Evolutionary conservation across 2,888 invertebrate genomes (phyloP), one percentile per base, ranked within the genome.

Genomic region (Amblyjoppa proteus): DNA sequence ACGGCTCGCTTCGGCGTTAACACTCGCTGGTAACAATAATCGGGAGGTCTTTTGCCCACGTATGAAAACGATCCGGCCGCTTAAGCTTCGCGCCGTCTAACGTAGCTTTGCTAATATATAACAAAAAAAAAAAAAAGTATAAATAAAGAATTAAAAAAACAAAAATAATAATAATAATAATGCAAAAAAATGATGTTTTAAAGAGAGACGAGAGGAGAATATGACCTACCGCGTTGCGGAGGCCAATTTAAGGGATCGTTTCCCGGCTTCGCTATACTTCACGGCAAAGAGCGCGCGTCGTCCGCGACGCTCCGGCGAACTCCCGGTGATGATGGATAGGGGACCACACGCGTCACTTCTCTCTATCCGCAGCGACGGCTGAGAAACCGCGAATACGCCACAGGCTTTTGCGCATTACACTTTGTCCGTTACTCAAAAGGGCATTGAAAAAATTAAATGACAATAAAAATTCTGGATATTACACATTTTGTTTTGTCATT

Each of bases 161-260:
- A 28, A 31, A 13, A 34, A 61, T 58, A 0, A 34, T 34, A 34
- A 20, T 20, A 20, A 31, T 31, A 34, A 25, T 7, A 9, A 20
- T 25, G 45, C 3, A 49, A 49, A 25, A 49, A 13, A 13, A 64
- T 28, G n/a, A 9, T 51, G 11, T 68, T 66, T 53, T 25, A 25
- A 28, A 25, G 53, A 71, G 75, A 76, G 81, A 79, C 51, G 78
- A 70, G 79, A 71, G 68, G 68, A 68, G 80, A 77, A 74, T 83
- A 84, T 92, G 91, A 91, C 93, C 93, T 93, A 93, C 93, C 93
- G 91, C 93, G 91, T 92, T 88, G 91, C 90, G 68, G 84, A 83
- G 91, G 88, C 93, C 92, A 93, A 93, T 93, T 93, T 93, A 92
- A 93, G 90, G 93, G 92, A 91, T 92, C 93, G 91, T 93, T 93